These are phyloP conservation scores for Microtus ochrogaster DNA, from an alignment of 2,113 vertebrate genomes.

Conservation along the genomic window DNA sequence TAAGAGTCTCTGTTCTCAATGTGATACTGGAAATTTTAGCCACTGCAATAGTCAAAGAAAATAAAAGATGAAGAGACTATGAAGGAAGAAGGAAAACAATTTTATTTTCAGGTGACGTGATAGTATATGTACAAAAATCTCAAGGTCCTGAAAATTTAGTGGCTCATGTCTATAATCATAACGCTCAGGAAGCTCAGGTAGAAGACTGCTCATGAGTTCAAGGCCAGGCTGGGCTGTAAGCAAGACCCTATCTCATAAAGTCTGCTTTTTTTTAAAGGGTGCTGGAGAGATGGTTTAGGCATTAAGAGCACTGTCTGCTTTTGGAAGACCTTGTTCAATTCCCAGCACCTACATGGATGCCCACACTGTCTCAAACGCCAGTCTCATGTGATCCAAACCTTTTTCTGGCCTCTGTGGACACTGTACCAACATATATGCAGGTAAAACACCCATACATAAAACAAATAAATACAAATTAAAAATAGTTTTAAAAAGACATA, in stretches of 20 bases:
- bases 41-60: background rate
- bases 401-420: background rate
- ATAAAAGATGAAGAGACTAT: background rate
- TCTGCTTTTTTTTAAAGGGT: background rate
- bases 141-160: background rate
- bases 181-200: background rate
- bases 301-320: background rate
- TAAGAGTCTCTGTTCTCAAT: background rate
- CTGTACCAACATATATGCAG: background rate
- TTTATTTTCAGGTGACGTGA: background rate
- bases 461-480: background rate
- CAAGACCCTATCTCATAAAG: background rate
- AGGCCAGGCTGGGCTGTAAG: background rate
- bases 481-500: background rate
- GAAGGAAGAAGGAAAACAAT: background rate
- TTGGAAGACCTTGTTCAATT: background rate
- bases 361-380: background rate
- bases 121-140: background rate
- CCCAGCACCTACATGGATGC: background rate
- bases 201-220: background rate
- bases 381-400: background rate
- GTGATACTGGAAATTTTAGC: background rate
- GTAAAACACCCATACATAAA: background rate
- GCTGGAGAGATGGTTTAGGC: background rate
- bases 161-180: background rate